Percentiles rank a stretch among this genome's conserved stretches.
Conservation (phyloP, 2,888 invertebrate species). For the Diaperis boleti region DNA sequence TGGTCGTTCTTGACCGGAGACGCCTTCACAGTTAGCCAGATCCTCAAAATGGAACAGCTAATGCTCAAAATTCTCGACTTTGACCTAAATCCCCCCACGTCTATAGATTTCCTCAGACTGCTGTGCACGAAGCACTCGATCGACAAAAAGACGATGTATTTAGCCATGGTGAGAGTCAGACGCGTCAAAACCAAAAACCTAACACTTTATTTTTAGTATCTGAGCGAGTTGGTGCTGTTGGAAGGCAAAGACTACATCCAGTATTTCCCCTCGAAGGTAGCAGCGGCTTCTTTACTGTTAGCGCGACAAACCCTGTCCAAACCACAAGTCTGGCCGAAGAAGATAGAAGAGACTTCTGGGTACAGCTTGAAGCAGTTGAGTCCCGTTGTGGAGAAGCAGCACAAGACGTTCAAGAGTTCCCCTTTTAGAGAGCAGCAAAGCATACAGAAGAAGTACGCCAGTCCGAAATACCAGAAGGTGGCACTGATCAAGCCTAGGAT, state of each 20-base stretch:
- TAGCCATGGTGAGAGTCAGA: conserved; percentile 58
- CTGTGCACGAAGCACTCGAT: conserved; percentile 55
- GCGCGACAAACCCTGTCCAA: conserved; percentile 57
- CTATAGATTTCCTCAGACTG: conserved; percentile 57
- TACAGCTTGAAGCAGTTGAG: conserved; percentile 68
- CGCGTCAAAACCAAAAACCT: background rate
- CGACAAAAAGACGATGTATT: conserved; percentile 54
- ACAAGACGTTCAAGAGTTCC: conserved; percentile 67
- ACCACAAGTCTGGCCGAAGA: conserved; percentile 61
- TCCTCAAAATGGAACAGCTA: conserved; percentile 62
- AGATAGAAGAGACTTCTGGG: conserved; percentile 65
- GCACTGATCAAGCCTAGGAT: conserved; percentile 55
- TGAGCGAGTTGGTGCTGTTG: conserved; percentile 61
- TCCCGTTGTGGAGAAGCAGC: conserved; percentile 67
- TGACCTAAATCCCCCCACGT: conserved; percentile 61
- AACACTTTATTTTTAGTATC: conserved; percentile 50
- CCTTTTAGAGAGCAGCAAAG: conserved; percentile 69
- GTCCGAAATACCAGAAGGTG: conserved; percentile 55
- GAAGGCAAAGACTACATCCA: conserved; percentile 60
- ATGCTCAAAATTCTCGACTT: conserved; percentile 60
- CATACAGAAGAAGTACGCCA: conserved; percentile 70
- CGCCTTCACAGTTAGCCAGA: conserved; percentile 58
- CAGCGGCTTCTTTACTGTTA: conserved; percentile 60
- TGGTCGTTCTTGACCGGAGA: conserved; percentile 61
- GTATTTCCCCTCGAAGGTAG: conserved; percentile 62